Evolutionary conservation across 2,797 vertebrate genomes (phyloP).

Genomic region (Gymnothorax reevesii): DNA sequence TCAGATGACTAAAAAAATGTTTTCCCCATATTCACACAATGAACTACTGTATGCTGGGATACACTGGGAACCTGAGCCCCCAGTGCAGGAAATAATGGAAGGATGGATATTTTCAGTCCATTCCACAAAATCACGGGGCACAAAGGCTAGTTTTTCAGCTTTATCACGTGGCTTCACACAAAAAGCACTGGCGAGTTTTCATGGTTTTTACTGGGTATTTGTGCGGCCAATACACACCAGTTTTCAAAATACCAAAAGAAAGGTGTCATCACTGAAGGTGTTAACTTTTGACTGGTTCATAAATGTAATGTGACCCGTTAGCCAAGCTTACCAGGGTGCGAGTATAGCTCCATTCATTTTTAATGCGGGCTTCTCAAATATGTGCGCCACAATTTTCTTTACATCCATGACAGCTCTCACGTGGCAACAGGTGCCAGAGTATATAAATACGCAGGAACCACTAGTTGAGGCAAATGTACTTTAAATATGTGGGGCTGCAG

Average conservation of each 20-base stretch:
- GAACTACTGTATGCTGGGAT: no score
- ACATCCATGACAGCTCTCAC: not conserved
- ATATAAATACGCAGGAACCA: not conserved
- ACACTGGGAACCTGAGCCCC: no score
- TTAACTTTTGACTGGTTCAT: not conserved
- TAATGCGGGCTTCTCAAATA: not conserved
- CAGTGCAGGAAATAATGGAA: no score
- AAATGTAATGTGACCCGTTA: not conserved
- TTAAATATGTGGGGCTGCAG: not conserved
- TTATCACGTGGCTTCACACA: no score
- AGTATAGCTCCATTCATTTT: not conserved
- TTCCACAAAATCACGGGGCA: no score
- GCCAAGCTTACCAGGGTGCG: no score
- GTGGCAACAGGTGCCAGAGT: slow-evolving; percentile 3
- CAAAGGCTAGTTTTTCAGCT: no score
- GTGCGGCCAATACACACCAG: not conserved
- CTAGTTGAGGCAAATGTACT: not conserved
- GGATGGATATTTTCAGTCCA: no score
- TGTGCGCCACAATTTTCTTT: not conserved
- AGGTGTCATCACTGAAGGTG: not conserved
- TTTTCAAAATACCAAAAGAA: not conserved
- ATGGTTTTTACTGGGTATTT: not conserved
- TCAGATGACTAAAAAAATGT: no score
- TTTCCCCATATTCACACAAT: no score
- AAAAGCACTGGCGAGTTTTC: not conserved